phyloP scores from a whole-genome alignment of 2,797 vertebrate genomes.

The Epinephelus malabaricus region DNA sequence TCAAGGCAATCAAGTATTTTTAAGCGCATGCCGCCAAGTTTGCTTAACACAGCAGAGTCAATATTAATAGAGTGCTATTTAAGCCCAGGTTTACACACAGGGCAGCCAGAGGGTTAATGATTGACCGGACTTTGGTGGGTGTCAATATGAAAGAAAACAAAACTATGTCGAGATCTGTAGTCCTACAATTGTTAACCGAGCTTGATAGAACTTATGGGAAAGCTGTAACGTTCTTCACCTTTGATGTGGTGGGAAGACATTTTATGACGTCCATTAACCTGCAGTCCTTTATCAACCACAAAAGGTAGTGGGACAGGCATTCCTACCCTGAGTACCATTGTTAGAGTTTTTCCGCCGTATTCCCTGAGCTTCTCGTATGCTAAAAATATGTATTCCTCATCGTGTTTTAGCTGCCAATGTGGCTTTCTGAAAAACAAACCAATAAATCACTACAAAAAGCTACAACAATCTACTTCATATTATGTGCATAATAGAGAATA shows the following conservation, averaged over 20 bases:
- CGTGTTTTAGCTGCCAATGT: neutral
- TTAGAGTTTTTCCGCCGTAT: conserved; percentile 53
- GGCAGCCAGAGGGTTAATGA: conserved; percentile 79
- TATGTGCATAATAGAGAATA: neutral
- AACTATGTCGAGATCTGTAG: conserved; percentile 57
- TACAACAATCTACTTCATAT: neutral
- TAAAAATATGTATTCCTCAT: conserved; percentile 36
- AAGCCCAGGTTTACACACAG: conserved; percentile 82
- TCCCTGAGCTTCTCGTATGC: conserved; percentile 15
- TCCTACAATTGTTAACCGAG: conserved; percentile 58
- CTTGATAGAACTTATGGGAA: conserved; percentile 45
- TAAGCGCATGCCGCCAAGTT: conserved; percentile 77
- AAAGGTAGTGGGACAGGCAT: conserved; percentile 26
- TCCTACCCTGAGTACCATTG: conserved; percentile 50
- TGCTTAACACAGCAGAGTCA: conserved; percentile 84
- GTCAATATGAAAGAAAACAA: conserved; percentile 63
- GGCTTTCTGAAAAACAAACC: neutral
- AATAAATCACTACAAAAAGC: neutral
- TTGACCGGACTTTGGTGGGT: conserved; percentile 67
- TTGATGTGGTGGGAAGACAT: conserved; percentile 48
- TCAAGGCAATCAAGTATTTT: conserved; percentile 81
- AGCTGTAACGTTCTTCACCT: conserved; percentile 45
- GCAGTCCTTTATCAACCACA: conserved; percentile 21
- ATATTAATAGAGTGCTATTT: conserved; percentile 86
- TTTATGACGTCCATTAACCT: conserved; percentile 52